These are phyloP conservation scores for Bucorvus abyssinicus DNA, from an alignment of 2,797 vertebrate genomes.

Conservation along the genomic window DNA sequence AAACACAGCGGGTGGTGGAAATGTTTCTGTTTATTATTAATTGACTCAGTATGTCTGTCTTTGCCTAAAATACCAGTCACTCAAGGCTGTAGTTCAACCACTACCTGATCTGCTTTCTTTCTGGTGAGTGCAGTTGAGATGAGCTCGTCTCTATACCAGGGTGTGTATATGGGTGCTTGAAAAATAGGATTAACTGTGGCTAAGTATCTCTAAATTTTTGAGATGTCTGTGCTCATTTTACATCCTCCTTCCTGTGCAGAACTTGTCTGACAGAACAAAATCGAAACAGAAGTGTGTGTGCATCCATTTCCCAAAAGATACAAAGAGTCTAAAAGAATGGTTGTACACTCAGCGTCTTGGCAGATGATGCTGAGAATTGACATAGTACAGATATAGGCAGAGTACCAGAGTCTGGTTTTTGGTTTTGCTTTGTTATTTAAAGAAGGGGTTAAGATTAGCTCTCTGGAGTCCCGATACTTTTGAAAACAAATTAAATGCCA, in stretches of 20 bases:
- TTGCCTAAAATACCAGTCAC: background rate
- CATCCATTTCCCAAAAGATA: conserved; percentile 17
- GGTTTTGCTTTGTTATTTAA: background rate
- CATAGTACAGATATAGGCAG: background rate
- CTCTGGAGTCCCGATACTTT: background rate
- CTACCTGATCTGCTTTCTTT: background rate
- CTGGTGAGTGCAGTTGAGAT: background rate
- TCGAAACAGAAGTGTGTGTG: background rate
- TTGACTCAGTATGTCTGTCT: background rate
- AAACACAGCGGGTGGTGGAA: conserved; percentile 32
- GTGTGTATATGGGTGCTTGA: background rate
- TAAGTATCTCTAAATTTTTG: background rate
- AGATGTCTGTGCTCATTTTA: background rate
- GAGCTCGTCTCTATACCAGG: background rate
- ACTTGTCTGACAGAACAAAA: background rate
- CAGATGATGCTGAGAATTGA: background rate
- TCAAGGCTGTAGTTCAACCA: background rate
- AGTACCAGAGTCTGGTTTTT: background rate
- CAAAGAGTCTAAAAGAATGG: background rate
- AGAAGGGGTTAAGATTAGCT: background rate
- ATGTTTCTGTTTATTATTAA: conserved; percentile 41
- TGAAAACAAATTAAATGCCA: background rate
- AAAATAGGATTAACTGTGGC: background rate
- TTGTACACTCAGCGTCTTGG: background rate
- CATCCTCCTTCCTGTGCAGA: background rate